Percentiles rank a stretch among this genome's conserved stretches.
Conservation (phyloP, 2,888 invertebrate species). For the Drosophila neutralis region DNA sequence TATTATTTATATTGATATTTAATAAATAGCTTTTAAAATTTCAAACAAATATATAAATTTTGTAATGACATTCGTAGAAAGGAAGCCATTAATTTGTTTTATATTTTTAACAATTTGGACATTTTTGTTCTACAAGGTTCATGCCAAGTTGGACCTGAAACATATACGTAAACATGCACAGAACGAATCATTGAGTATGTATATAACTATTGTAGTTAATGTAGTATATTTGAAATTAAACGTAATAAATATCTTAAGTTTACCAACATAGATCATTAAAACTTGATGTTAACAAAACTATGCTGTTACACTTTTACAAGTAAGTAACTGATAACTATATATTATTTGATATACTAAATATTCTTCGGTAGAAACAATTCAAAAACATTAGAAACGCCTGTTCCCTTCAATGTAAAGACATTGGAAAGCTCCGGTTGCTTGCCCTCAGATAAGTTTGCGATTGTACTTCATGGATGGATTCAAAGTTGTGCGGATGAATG, state of each 20-base stretch:
- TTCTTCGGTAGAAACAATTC: constrained; percentile 56
- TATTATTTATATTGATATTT: constrained; percentile 19
- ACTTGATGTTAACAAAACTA: constrained; percentile 52
- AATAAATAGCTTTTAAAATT: not conserved
- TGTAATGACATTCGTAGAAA: constrained; percentile 21
- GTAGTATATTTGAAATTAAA: not conserved
- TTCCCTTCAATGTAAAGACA: constrained; percentile 31
- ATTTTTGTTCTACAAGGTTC: not conserved
- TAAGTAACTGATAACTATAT: constrained; percentile 27
- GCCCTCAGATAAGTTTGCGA: constrained; percentile 79
- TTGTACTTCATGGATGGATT: constrained; percentile 83
- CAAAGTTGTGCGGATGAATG: constrained; percentile 82
- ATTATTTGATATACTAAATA: not conserved
- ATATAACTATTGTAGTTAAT: not conserved
- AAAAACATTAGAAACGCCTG: constrained; percentile 55
- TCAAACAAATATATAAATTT: not conserved
- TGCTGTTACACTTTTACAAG: constrained; percentile 63
- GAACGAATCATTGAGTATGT: constrained; percentile 55
- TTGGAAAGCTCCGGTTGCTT: constrained; percentile 65
- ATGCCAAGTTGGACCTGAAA: constrained; percentile 34
- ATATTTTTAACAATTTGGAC: constrained; percentile 4
- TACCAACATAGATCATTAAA: constrained; percentile 37
- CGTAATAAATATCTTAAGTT: constrained; percentile 28
- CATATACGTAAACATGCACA: constrained; percentile 25
- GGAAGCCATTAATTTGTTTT: not conserved